Evolutionary conservation across 2,888 invertebrate species (phyloP), one percentile per base, ranked within the genome.

Genomic region (Rutpela maculata): DNA sequence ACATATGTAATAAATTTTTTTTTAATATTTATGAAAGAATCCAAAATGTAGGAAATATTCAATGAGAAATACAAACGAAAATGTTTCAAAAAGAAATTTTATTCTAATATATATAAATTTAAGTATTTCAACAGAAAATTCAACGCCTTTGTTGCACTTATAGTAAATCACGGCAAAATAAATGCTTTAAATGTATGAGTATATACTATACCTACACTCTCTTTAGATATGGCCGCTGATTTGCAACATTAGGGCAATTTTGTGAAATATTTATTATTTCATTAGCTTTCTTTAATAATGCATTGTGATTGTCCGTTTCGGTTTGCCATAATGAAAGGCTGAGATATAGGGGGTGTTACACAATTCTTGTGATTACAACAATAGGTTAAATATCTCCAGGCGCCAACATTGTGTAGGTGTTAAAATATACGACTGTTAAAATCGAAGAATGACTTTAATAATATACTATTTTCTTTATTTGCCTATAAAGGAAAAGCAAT

Each of bases 331-430:
- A 84, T 83, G 80, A 82, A 83, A 83, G 83, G 82, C 82, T 82
- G 72, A 74, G 79, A 76, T 79, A 79, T 76, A 80, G 82, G 81
- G 84, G 84, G 83, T 83, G 83, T 86, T 86, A 81, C 85, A 85
- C 85, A 86, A 86, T 86, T 77, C 81, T 78, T 82, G 81, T 82
- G 84, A 84, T 85, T 85, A 84, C 85, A 85, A 86, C 86, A 87
- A 87, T 87, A 87, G 87, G 86, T 87, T 86, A 86, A 86, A 87
- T 87, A 86, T 84, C 87, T 85, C 78, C 80, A 81, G 87, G 87
- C 87, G 85, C 84, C 86, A 84, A 83, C 83, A 82, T 70, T 78
- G 83, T 81, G 86, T 87, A 80, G 87, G 87, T 81, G 86, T 84
- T 80, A 82, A 86, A 85, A 85, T 85, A 83, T 86, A 86, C 83